Conservation (phyloP, 2,888 invertebrate species). For the Napeogenes inachia region DNA sequence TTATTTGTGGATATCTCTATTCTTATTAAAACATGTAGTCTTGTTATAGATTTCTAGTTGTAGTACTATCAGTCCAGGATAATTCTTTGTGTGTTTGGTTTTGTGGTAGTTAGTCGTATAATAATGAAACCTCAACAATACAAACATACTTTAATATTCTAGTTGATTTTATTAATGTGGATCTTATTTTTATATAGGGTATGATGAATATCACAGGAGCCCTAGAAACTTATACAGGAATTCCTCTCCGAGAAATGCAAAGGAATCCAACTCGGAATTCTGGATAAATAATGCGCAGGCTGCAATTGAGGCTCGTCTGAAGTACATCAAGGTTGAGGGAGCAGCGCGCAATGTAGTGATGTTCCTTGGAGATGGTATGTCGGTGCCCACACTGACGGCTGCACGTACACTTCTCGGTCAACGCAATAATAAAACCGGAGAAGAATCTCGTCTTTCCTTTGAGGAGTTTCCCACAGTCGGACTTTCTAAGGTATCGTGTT, state of each 20-base stretch:
- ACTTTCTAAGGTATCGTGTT: conserved; percentile 75
- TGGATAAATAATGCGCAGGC: conserved; percentile 65
- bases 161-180: no score
- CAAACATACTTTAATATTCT: no score
- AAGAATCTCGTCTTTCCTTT: conserved; percentile 77
- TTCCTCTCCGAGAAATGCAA: neutral
- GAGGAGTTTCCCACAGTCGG: conserved; percentile 80
- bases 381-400: conserved; percentile 81
- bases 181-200: conserved; percentile 2
- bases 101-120: no score
- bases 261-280: conserved; percentile 40
- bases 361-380: conserved; percentile 87
- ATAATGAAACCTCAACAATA: no score
- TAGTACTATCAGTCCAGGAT: no score
- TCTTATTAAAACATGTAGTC: no score
- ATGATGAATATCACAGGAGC: conserved; percentile 15
- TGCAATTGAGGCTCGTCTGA: conserved; percentile 52
- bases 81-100: no score
- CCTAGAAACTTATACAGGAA: neutral
- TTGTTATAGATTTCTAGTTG: no score
- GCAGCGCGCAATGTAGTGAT: conserved; percentile 77
- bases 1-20: no score
- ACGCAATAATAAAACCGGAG: conserved; percentile 69
- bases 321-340: conserved; percentile 39
- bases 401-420: conserved; percentile 81